Conservation (phyloP, 2,888 invertebrate species). For the Liopterus haemorrhoidalis region DNA sequence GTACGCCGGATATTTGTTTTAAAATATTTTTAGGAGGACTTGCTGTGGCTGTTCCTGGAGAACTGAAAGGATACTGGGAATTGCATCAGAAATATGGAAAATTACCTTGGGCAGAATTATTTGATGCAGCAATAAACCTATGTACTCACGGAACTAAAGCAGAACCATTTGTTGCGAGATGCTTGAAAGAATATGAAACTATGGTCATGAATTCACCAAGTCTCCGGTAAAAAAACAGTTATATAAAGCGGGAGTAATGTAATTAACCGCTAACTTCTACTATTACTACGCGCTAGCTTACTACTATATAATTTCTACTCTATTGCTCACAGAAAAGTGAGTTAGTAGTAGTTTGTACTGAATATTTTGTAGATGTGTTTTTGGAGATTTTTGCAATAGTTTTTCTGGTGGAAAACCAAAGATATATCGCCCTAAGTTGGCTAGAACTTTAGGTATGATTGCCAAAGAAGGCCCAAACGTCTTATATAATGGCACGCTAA, state of each 20-base stretch:
- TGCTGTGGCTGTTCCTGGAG: conserved; percentile 79
- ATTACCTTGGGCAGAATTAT: conserved; percentile 70
- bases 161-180: conserved; percentile 57
- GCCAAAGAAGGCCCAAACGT: conserved; percentile 45
- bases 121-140: conserved; percentile 67
- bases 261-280: too few relatives aligned
- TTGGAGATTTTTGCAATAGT: too few relatives aligned
- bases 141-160: conserved; percentile 63
- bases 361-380: too few relatives aligned
- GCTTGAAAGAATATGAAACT: conserved; percentile 49
- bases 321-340: too few relatives aligned
- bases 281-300: too few relatives aligned
- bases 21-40: conserved; percentile 51
- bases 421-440: conserved; percentile 44
- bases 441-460: conserved; percentile 46
- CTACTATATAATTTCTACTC: too few relatives aligned
- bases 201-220: conserved; percentile 55
- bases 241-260: not conserved
- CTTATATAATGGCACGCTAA: conserved; percentile 49
- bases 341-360: too few relatives aligned
- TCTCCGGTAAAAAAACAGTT: conserved; percentile 49
- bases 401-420: conserved; percentile 24
- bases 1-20: not conserved
- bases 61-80: conserved; percentile 73
- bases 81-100: conserved; percentile 66